phyloP scores from a whole-genome alignment of 1,140 invertebrate species.

The Adelges cooleyi region DNA sequence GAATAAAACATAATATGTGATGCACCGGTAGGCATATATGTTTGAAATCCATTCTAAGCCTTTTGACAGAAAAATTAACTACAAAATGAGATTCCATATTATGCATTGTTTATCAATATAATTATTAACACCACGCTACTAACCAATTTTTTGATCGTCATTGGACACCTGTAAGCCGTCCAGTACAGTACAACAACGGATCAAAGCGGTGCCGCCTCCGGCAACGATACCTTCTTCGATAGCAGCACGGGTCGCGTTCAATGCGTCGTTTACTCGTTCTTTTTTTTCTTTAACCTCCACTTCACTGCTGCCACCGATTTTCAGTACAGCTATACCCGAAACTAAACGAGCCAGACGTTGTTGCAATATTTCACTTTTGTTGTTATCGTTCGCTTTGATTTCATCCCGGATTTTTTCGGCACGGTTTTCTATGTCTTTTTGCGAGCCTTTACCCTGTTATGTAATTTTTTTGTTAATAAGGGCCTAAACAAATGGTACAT shows the following conservation, averaged over 20 bases:
- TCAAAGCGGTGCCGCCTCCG: conserved; percentile 89
- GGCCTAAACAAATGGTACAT: background rate
- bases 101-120: no score
- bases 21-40: no score
- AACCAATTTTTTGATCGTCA: conserved; percentile 74
- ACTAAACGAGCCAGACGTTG: conserved; percentile 90
- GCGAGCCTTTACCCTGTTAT: conserved; percentile 62
- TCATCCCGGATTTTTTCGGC: conserved; percentile 87
- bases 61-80: no score
- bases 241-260: conserved; percentile 95
- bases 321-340: conserved; percentile 89
- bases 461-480: background rate
- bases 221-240: conserved; percentile 99
- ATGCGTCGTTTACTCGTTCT: conserved; percentile 94
- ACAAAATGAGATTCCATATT: background rate
- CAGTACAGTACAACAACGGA: conserved; percentile 72
- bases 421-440: conserved; percentile 74
- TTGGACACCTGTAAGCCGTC: conserved; percentile 62
- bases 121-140: background rate
- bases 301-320: conserved; percentile 94
- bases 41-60: no score
- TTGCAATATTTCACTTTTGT: conserved; percentile 98
- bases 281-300: conserved; percentile 99
- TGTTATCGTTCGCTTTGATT: conserved; percentile 90
- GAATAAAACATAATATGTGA: no score